Base-by-base conservation (phyloP, 2,113 vertebrate genomes). In the Tenebrosternarchus preto region DNA sequence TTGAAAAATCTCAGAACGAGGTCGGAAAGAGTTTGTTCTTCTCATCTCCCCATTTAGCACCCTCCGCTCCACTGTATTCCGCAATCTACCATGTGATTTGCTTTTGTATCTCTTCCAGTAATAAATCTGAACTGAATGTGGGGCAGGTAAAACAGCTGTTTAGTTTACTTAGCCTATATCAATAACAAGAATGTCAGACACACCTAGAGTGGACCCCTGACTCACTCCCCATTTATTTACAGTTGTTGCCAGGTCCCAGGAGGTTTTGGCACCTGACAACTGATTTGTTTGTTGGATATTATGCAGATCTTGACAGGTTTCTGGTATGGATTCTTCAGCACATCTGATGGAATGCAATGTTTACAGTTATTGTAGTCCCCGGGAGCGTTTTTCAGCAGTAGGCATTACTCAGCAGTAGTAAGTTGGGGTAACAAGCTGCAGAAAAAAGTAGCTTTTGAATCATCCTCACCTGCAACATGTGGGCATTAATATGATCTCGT, bases 191-290 rank as follows among this genome's bases (percentile, higher is more conserved):
- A 61, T 50, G 56, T 55, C 63, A 67, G 53, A 74, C 50, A 74
- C 39, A 31, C 24, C 57, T 55, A 68, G 20, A 69, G 43, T 33
- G 70, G 70, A 8, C 53, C 46, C 33, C 61, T 67, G 68, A 57
- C 69, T 73, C 76, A 27, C 61, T n/a, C 74, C 67, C 46, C 50
- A 31, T 67, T 78, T 78, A 75, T 83, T 75, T 79, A 74, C 56
- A n/a, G 24, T 55, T 83, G 60, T 80, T 2, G 6, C 39, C 39
- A 43, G 39, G 43, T 1, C 43, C 43, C 9, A 12, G 43, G 9
- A 50, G 43, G 43, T 50, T 50, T 12, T 50, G 43, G 12, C 43
- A 12, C 43, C 43, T 7, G 39, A 43, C 11, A 43, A 9, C 6
- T 43, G 43, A 50, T 46, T 46, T 9, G 11, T 46, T 4, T 4